phyloP scores from a whole-genome alignment of 2,888 invertebrate genomes.

The Hymenopus coronatus region DNA sequence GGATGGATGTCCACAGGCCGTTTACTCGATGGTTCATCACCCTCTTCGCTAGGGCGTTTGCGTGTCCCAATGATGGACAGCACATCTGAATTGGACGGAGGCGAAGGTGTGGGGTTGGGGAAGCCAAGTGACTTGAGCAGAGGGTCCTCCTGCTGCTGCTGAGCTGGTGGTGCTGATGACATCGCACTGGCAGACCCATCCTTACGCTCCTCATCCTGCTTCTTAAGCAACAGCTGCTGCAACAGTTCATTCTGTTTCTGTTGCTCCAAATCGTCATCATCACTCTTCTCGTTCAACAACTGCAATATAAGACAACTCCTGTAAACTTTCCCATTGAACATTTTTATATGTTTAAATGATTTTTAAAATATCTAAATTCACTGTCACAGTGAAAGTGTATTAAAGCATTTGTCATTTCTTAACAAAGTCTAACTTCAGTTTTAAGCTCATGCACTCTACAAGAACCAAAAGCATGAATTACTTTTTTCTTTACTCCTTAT shows the following conservation, averaged over 20 bases:
- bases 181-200: conserved; percentile 12
- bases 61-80: conserved; percentile 44
- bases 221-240: conserved; percentile 58
- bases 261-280: conserved; percentile 48
- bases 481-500: no score
- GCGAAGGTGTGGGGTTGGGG: conserved; percentile 51
- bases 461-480: no score
- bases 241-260: conserved; percentile 59
- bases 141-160: conserved; percentile 50
- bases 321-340: background rate
- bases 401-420: no score
- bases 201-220: conserved; percentile 31
- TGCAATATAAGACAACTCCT: conserved; percentile 44
- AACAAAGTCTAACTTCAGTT: no score
- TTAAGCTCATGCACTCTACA: no score
- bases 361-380: background rate
- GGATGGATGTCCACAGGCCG: background rate
- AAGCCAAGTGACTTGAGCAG: conserved; percentile 57
- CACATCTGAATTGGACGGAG: conserved; percentile 49
- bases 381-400: background rate
- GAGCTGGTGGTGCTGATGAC: conserved; percentile 28
- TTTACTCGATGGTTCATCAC: conserved; percentile 46
- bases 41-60: conserved; percentile 64
- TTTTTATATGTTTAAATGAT: background rate
- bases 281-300: conserved; percentile 79